phyloP scores from a whole-genome alignment of 2,888 invertebrate species.

The Euclidia mi region DNA sequence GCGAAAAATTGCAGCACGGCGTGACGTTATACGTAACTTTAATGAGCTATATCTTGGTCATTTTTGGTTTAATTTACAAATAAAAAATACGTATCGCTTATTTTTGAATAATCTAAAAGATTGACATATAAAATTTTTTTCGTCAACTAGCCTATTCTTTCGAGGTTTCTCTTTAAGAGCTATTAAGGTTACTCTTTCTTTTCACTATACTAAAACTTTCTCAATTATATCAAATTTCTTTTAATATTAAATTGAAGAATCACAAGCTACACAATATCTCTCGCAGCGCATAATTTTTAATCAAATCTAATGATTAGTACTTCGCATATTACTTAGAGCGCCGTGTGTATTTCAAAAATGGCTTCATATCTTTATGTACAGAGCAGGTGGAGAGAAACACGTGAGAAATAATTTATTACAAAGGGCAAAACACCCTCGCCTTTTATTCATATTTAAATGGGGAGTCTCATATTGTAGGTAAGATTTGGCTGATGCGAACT shows the following conservation, averaged over 20 bases:
- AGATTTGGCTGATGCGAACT: slow-evolving; percentile 32
- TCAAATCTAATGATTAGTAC: slow-evolving; percentile 14
- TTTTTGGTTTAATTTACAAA: no score
- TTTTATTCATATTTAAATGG: slow-evolving; percentile 67
- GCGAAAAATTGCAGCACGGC: no score
- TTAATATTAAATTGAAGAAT: neutral
- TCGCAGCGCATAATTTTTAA: slow-evolving; percentile 17
- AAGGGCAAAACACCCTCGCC: slow-evolving; percentile 55
- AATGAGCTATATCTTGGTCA: no score
- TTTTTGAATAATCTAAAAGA: no score
- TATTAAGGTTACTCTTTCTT: slow-evolving; percentile 20
- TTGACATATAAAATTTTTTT: no score
- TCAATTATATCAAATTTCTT: slow-evolving; percentile 17
- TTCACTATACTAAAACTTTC: neutral
- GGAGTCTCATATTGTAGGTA: slow-evolving; percentile 46
- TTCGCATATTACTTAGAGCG: slow-evolving; percentile 14
- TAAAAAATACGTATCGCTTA: no score
- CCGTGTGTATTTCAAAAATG: slow-evolving; percentile 38
- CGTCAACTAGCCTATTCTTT: no score
- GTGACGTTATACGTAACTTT: no score
- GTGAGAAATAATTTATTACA: slow-evolving; percentile 64
- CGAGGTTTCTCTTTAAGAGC: slow-evolving; percentile 20
- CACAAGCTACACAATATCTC: slow-evolving; percentile 2
- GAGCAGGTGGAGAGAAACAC: slow-evolving; percentile 46
- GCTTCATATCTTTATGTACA: slow-evolving; percentile 28